Evolutionary conservation across 2,113 vertebrate species (phyloP).

Genomic region (Lamprologus tigripictilis): DNA sequence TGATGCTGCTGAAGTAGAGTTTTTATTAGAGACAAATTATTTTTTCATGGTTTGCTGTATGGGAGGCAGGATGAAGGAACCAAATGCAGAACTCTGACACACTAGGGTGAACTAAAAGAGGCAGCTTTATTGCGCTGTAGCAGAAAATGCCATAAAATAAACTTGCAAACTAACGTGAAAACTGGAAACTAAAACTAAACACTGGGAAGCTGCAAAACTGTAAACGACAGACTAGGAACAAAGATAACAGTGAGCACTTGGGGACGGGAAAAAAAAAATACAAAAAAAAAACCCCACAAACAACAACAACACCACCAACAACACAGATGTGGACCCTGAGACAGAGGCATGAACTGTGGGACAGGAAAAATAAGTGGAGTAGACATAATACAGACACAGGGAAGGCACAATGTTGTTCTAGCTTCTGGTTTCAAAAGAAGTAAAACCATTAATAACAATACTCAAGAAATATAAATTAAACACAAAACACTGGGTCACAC

Average conservation of each 20-base stretch:
- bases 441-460: not conserved
- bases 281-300: too few relatives aligned
- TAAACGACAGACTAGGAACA: fast-evolving
- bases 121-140: not conserved
- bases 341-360: not conserved
- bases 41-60: fast-evolving
- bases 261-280: fast-evolving
- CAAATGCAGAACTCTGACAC: not conserved
- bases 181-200: not conserved
- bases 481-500: not conserved
- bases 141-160: not conserved
- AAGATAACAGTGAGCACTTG: not conserved
- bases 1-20: not conserved
- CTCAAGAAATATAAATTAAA: not conserved
- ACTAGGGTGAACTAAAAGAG: not conserved
- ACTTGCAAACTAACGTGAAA: not conserved
- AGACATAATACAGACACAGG: not conserved
- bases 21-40: not conserved
- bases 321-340: not conserved
- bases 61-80: not conserved
- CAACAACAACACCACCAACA: fast-evolving
- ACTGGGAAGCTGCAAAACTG: not conserved
- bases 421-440: not conserved
- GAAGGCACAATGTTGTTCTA: not conserved
- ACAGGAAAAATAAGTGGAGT: not conserved